Conservation (phyloP, 2,113 vertebrate species). For the Prunella himalayana region DNA sequence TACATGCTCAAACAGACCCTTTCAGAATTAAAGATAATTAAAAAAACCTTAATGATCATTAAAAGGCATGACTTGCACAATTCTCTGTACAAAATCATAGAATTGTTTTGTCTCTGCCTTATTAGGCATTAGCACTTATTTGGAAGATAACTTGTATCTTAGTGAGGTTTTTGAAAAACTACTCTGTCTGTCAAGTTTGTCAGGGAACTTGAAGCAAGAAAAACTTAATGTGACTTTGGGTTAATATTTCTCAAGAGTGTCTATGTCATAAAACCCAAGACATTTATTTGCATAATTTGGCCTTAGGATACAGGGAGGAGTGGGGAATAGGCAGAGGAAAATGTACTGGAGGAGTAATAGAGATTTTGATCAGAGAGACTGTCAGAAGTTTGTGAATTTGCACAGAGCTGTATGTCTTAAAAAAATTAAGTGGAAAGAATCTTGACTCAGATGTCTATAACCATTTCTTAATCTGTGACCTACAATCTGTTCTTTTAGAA, state of each 20-base stretch:
- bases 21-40: background rate
- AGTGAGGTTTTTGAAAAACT: background rate
- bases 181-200: background rate
- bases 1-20: background rate
- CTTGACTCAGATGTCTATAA: background rate
- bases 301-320: background rate
- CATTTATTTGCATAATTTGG: conserved; percentile 30
- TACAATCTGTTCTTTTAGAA: background rate
- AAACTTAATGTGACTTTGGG: background rate
- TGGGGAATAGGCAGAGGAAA: background rate
- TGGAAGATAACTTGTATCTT: background rate
- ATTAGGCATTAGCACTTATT: background rate
- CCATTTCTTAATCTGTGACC: background rate
- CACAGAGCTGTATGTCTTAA: background rate
- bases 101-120: background rate
- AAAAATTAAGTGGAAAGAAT: background rate
- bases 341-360: background rate
- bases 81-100: background rate
- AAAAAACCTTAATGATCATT: background rate
- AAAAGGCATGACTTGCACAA: background rate
- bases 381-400: conserved; percentile 4
- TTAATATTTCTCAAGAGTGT: conserved; percentile 19
- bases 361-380: background rate
- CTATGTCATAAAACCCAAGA: background rate
- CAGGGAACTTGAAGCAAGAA: background rate